Evolutionary conservation across 2,113 vertebrate species (phyloP).

Genomic region (Ceyx margarethae): DNA sequence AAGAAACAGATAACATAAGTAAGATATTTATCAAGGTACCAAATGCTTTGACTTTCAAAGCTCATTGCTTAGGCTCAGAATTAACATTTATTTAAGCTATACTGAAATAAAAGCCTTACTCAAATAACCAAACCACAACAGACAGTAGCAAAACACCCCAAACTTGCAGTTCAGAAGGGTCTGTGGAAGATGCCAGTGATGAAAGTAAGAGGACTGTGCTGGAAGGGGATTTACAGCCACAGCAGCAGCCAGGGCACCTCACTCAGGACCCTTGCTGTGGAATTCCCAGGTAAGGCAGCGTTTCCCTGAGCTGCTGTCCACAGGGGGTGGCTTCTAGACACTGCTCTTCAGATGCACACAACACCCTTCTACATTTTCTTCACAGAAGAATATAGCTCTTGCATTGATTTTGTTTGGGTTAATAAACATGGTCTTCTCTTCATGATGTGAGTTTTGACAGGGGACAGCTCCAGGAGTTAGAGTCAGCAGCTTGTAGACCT

Average conservation of each 20-base stretch:
- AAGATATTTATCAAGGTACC: neutral
- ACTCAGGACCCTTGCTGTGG: neutral
- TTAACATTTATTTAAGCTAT: neutral
- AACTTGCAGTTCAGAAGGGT: neutral
- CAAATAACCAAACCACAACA: neutral
- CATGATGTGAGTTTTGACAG: neutral
- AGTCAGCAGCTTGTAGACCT: neutral
- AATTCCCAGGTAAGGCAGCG: neutral
- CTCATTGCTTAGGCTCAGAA: neutral
- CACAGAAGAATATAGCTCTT: neutral
- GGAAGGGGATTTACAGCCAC: neutral
- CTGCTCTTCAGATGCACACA: neutral
- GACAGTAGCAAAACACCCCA: neutral
- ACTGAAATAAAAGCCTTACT: neutral
- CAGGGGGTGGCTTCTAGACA: neutral
- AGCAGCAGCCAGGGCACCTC: neutral
- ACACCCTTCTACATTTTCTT: neutral
- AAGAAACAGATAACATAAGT: neutral
- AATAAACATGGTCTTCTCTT: neutral
- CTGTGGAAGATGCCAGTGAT: neutral
- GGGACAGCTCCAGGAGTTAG: neutral
- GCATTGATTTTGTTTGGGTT: neutral
- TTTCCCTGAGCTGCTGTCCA: neutral
- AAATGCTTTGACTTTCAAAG: neutral
- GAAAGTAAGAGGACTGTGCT: neutral